Evolutionary conservation across 2,797 vertebrate species (phyloP), one percentile per base, ranked within the genome.

Genomic region (Atherinosoma microstoma): DNA sequence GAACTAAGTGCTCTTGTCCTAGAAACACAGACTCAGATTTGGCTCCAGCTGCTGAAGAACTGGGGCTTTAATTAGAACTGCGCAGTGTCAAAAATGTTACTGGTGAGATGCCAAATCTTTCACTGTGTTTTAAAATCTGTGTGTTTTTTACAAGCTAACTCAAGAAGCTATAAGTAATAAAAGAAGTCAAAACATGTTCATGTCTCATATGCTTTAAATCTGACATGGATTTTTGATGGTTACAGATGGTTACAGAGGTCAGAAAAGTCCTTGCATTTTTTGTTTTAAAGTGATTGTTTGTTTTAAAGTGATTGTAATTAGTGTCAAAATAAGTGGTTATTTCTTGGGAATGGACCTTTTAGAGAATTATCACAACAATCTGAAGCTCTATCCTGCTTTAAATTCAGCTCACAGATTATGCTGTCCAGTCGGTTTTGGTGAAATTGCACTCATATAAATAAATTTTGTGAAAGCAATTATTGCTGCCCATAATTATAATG

Each of bases 1-100:
- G 62, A 78, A 78, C 70, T 24, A 80, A 73, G 73, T 49, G 47
- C 59, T 24, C 57, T 79, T 79, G 73, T 87, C 79, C 76, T 79
- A 79, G 60, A 68, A 49, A 58, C 61, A 70, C 35, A 75, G 49
- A 30, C 71, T 87, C 66, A 70, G 54, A 86, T 81, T 47, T 78
- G 62, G 65, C 64, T 76, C 60, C 67, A 66, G 64, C 69, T 67
- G 76, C 68, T 67, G 47, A 75, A 40, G 38, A 40, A 71, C n/a
- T 2, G 32, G 11, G 22, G 64, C 70, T 82, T 73, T 79, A 66
- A 87, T 85, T 79, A 77, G 65, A 63, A 36, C 35, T 40, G 34
- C 47, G 84, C 49, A 65, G 27, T 40, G 73, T 82, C 78, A 80
- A 29, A 76, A 24, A 64, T 73, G 63, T 51, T 42, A 49, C 40